Evolutionary conservation across 2,113 vertebrate genomes (phyloP).

Genomic region (Tragulus kanchil): DNA sequence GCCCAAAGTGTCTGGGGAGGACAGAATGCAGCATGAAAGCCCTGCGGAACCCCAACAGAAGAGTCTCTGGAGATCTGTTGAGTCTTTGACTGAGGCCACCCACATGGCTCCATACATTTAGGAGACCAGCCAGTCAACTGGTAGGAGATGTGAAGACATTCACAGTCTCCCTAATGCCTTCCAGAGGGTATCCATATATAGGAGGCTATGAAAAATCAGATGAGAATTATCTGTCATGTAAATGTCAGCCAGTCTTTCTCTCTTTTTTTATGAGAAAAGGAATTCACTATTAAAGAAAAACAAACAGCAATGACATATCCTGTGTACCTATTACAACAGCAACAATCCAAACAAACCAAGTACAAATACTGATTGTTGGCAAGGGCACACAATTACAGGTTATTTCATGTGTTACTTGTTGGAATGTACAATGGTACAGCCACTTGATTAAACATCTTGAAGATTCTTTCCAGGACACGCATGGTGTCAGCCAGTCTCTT

Average conservation of each 20-base stretch:
- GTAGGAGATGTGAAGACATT: not conserved
- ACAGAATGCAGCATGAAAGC: not conserved
- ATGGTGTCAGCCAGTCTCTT: not conserved
- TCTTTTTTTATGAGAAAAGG: not conserved
- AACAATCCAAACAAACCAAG: not conserved
- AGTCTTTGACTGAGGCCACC: not conserved
- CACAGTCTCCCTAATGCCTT: not conserved
- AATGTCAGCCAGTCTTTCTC: not conserved
- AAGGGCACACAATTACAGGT: not conserved
- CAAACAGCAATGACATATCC: not conserved
- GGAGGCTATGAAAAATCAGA: not conserved
- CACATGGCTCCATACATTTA: not conserved
- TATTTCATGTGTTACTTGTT: not conserved
- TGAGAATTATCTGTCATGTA: not conserved
- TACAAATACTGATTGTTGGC: not conserved
- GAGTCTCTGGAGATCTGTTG: not conserved
- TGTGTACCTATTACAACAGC: not conserved
- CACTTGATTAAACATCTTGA: not conserved
- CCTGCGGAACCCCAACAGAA: no score
- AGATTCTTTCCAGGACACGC: not conserved
- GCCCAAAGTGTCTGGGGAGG: not conserved
- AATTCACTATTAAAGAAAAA: not conserved
- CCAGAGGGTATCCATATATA: not conserved
- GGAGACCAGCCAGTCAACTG: not conserved
- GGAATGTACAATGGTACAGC: not conserved